Percentiles rank a stretch among this genome's conserved stretches.
phyloP scores from a whole-genome alignment of 2,888 invertebrate genomes.

The Xestia ashworthii region DNA sequence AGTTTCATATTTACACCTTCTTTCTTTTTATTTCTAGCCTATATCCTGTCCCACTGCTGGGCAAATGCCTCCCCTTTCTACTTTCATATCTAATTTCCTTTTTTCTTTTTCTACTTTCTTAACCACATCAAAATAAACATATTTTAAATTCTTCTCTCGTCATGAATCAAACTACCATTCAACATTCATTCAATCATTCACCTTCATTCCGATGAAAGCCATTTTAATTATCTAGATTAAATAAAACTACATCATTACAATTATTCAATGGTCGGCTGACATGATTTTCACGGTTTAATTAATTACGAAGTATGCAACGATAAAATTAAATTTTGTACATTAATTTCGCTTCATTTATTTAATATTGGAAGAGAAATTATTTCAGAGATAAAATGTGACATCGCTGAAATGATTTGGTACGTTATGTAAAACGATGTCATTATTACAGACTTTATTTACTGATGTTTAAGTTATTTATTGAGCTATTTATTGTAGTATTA shows the following conservation, averaged over 20 bases:
- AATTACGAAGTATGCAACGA: slow-evolving; percentile 30
- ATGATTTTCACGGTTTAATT: slow-evolving; percentile 33
- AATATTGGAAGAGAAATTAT: slow-evolving; percentile 31
- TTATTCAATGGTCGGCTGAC: slow-evolving; percentile 6
- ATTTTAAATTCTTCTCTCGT: no score
- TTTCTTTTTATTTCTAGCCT: no score
- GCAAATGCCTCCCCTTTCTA: no score
- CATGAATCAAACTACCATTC: neutral
- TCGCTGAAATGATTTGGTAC: slow-evolving; percentile 2
- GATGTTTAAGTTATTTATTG: neutral
- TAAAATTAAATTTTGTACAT: slow-evolving; percentile 31
- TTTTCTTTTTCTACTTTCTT: no score
- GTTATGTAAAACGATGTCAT: slow-evolving; percentile 7
- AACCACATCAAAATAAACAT: no score
- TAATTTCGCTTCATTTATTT: slow-evolving; percentile 42
- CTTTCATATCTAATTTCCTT: no score
- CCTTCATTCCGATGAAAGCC: neutral
- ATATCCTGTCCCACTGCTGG: no score
- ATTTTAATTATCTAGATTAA: neutral
- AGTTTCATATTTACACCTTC: neutral
- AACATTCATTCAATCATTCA: neutral
- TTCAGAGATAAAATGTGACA: slow-evolving; percentile 34
- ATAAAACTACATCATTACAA: neutral
- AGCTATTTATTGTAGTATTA: neutral
- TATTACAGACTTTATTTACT: slow-evolving; percentile 24